These are phyloP conservation scores for Cassiopea xamachana DNA, from an alignment of 30 jellyfish, hydroid and myxozoan genomes.

Conservation along the genomic window DNA sequence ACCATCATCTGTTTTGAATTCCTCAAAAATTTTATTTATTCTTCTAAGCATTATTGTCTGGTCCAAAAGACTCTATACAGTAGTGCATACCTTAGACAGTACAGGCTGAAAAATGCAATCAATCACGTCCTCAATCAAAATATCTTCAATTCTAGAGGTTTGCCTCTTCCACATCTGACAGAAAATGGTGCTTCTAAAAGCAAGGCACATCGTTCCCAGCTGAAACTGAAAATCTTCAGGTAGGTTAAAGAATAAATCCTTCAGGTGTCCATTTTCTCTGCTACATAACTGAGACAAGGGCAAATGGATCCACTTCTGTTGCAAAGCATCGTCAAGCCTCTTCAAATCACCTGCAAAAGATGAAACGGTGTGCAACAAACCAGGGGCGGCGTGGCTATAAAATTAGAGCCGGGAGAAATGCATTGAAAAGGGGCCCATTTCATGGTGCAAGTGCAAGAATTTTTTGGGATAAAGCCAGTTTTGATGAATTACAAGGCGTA, in stretches of 20 bases:
- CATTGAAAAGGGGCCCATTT: neutral
- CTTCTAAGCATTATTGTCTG: slow-evolving; percentile 21
- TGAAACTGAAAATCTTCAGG: slow-evolving; percentile 5
- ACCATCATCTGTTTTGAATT: neutral
- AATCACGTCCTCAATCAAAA: neutral
- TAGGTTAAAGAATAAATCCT: neutral
- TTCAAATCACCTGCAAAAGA: neutral
- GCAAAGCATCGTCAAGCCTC: neutral
- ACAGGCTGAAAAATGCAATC: slow-evolving; percentile 16
- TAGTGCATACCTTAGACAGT: neutral
- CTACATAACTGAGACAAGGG: slow-evolving; percentile 7
- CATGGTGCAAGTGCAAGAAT: too few relatives aligned
- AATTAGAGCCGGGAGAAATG: too few relatives aligned
- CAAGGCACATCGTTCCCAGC: neutral
- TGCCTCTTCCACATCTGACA: slow-evolving; percentile 4
- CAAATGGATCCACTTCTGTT: too few relatives aligned
- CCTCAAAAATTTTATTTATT: neutral
- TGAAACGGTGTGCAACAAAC: neutral
- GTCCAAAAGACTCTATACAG: slow-evolving; percentile 11
- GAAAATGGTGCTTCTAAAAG: slow-evolving; percentile 9
- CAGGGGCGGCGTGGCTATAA: too few relatives aligned
- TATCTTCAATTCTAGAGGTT: neutral
- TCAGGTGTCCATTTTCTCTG: slow-evolving; percentile 5
- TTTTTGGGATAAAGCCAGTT: too few relatives aligned
- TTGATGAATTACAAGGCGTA: too few relatives aligned